Conservation (phyloP, 2,797 vertebrate species). For the Fistularia commersonii region DNA sequence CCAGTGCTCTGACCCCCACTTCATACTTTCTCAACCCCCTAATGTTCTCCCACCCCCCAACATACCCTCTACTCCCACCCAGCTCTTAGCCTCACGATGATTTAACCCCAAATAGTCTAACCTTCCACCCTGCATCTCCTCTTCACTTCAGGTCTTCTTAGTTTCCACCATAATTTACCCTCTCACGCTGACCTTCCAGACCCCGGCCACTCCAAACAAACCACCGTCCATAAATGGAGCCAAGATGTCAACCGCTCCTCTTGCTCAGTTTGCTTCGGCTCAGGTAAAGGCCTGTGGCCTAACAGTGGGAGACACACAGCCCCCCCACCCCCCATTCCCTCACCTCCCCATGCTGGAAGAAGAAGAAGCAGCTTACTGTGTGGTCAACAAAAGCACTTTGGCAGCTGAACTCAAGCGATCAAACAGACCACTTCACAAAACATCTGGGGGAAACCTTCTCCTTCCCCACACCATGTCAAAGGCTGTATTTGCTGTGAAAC, state of each 20-base stretch:
- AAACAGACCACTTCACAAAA: slow-evolving; percentile 49
- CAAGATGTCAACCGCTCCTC: slow-evolving; percentile 52
- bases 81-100: slow-evolving; percentile 46
- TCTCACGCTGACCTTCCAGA: slow-evolving; percentile 55
- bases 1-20: slow-evolving; percentile 34
- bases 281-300: slow-evolving; percentile 57
- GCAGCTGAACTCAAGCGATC: slow-evolving; percentile 34
- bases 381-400: slow-evolving; percentile 59
- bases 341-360: slow-evolving; percentile 20
- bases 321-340: slow-evolving; percentile 19
- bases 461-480: slow-evolving; percentile 32
- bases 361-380: slow-evolving; percentile 49
- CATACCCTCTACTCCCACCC: slow-evolving; percentile 45
- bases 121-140: slow-evolving; percentile 51
- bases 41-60: slow-evolving; percentile 33
- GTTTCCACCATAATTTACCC: slow-evolving; percentile 56
- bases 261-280: slow-evolving; percentile 37
- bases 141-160: slow-evolving; percentile 51
- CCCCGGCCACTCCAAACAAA: slow-evolving; percentile 60
- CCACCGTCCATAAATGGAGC: slow-evolving; percentile 53
- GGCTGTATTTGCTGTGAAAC: slow-evolving; percentile 26
- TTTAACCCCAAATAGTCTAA: slow-evolving; percentile 62
- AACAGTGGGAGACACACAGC: slow-evolving; percentile 48
- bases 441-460: slow-evolving; percentile 46
- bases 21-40: slow-evolving; percentile 57